Evolutionary conservation across 2,888 invertebrate species (phyloP), one percentile per base, ranked within the genome.

Genomic region (Drosophila percnosoma): DNA sequence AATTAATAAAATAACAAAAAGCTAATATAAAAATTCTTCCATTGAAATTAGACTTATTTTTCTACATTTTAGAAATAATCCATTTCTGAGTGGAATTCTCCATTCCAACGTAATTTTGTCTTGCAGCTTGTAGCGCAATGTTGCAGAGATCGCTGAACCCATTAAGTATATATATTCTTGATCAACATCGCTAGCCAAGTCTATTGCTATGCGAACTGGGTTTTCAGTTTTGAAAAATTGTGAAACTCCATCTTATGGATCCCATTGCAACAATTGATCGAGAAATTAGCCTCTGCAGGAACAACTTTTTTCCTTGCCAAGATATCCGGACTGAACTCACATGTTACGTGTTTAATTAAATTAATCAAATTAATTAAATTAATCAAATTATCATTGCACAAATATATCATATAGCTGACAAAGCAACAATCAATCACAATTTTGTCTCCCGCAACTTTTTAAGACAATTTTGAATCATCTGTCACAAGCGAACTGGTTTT

Each of bases 41-140:
- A 21, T 6, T 3, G 1, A 42, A 45, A 40, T 11, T 13, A 3
- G 3, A 13, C 13, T 0, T 13, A 21, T 7, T 13, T 45, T 45
- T 45, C 4, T 13, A 7, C 6, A 45, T 7, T 21, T 45, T 7
- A 13, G 13, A 13, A 13, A 13, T 7, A 21, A 11, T 5, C 10
- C 5, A 45, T 21, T 13, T 45, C 13, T 21, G 1, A 42, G 13
- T 42, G 1, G 1, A 11, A 5, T n/a, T 42, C 21, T 42, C 11
- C 2, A 13, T 21, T 21, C 4, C 7, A 15, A 0, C 0, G 13
- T 21, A 0, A 15, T 21, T 45, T 21, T 15, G 45, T n/a, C 0
- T 18, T 4, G 38, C 18, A 8, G 8, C 8, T 38, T 8, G 0
- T 15, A 34, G 1, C 13, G 15, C 34, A 15, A 0, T 34, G 38